Base-by-base conservation (phyloP, 2,113 vertebrate genomes). In the Eidolon helvum region DNA sequence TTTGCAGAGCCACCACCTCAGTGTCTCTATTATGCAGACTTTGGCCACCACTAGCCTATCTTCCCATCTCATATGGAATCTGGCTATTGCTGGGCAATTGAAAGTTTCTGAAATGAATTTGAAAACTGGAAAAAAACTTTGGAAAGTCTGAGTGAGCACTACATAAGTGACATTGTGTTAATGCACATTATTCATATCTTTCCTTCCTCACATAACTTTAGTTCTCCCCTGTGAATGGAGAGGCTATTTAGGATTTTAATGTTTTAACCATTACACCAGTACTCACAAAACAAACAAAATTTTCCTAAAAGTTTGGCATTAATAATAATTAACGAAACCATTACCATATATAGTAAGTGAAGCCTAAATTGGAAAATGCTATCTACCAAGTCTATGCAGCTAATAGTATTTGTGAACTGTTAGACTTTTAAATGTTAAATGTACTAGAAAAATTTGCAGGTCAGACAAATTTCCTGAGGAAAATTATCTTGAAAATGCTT, bases 101-200 rank as follows among this genome's bases (percentile, higher is more conserved):
- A 79, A 90, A 95, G 43, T 83, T 55, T 53, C 53, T 91, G 50
- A 96, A 91, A 77, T 92, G 43, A 87, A 71, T 78, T 75, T 80
- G 43, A 75, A 30, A 87, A 61, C 45, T 75, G 26, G 77, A 45
- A 78, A 86, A 86, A 84, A 78, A 57, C 43, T 78, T 85, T 59
- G 50, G 53, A 59, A 87, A 90, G 18, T 48, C 8, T 43, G 48
- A 90, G 35, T 71, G 48, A 71, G 11, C 11, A 24, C 2, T 91
- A 2, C 72, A 48, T 16, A 72, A 72, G 43, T 72, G 14, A 53
- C 30, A 68, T 79, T 61, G 16, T 43, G 65, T 86, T 55, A 77
- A 26, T 72, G 40, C 45, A 66, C 43, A 33, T 93, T 93, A 94
- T 77, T 93, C 43, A 66, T 22, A 80, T 90, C 87, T 80, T 82